Base-by-base conservation (phyloP, 2,888 invertebrate species). In the Bhutanitis thaidina region DNA sequence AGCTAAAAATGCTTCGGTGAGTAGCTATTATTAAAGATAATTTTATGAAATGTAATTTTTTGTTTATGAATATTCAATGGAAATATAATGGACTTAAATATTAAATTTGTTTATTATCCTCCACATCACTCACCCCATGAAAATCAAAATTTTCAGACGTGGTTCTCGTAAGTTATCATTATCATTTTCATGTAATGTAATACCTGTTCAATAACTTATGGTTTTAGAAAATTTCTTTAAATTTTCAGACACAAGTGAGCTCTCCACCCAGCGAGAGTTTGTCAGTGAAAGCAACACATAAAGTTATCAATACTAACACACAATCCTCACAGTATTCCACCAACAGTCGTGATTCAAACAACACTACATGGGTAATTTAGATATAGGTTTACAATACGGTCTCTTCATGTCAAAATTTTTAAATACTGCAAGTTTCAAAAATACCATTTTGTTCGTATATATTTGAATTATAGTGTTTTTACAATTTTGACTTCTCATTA, bases 1-100 rank as follows among this genome's bases (percentile, higher is more conserved):
- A 75, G 90, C 92, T 44, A 92, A 93, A 77, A 88, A 86, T 77
- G 80, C 83, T 64, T 78, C 84, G 72, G 90, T 90, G 71, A 77
- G 89, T 77, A 57, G 16, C 43, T 40, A 46, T 43, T 52, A 52
- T 27, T 52, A 52, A 47, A n/a, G n/a, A n/a, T n/a, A n/a, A n/a
- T n/a, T n/a, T n/a, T n/a, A n/a, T 4, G 47, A 43, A 52, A 43
- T 52, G 52, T 52, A 43, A 47, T 47, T 47, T 34, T 40, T 43
- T 45, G 51, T 52, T 46, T 47, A 37, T 43, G 27, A 38, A 16
- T 52, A 47, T 43, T 52, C 34, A 27, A 27, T 43, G 47, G 16
- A 52, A 52, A 52, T 52, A 52, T 52, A 52, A 47, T 41, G 52
- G 41, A 47, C 47, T 52, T 52, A 37, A 47, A 52, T 20, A 52